A percentile compares a stretch with the other conserved stretches of the same genome.
phyloP scores from a whole-genome alignment of 2,113 vertebrate genomes.

The Onychostoma macrolepis region DNA sequence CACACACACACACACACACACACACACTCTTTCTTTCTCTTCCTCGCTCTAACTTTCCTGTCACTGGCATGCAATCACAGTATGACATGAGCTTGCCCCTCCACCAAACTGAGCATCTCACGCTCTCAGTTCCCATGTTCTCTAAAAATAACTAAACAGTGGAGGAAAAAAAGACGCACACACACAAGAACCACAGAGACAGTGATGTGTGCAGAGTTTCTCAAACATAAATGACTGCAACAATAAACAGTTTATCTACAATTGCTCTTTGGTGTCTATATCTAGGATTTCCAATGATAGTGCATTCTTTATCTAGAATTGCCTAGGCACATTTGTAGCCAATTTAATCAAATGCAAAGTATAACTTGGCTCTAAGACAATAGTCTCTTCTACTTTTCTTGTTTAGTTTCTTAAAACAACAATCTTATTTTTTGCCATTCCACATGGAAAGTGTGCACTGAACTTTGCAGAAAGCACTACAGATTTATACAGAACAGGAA shows the following conservation, averaged over 20 bases:
- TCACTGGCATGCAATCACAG: slow-evolving; percentile 45
- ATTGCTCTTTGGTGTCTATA: background rate
- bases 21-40: slow-evolving; percentile 23
- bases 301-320: background rate
- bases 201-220: slow-evolving; percentile 29
- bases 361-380: background rate
- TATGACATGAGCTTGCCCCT: slow-evolving; percentile 44
- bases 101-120: slow-evolving; percentile 51
- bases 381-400: background rate
- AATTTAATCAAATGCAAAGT: background rate
- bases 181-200: slow-evolving; percentile 28
- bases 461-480: too few relatives aligned
- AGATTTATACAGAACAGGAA: slow-evolving; percentile 1
- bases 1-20: background rate
- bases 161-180: background rate
- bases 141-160: slow-evolving; percentile 55
- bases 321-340: background rate
- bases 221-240: slow-evolving; percentile 13
- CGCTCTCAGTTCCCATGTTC: slow-evolving; percentile 55
- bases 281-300: background rate
- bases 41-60: slow-evolving; percentile 5
- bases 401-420: background rate
- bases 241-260: background rate
- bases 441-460: background rate
- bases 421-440: background rate